Conservation (phyloP, 2,888 invertebrate species). For the Plebejus anna region DNA sequence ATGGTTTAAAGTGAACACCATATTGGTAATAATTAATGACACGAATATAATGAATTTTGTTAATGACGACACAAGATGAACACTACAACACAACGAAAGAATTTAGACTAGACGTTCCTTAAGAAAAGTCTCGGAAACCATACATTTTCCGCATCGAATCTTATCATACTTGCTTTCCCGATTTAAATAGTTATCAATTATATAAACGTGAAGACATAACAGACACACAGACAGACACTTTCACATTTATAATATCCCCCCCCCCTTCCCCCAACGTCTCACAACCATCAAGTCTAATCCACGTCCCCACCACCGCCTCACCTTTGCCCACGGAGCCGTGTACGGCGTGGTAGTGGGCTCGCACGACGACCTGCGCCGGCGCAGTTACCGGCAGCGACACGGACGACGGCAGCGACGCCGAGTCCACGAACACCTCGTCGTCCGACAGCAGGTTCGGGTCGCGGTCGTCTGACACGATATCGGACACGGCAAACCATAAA, state of each 20-base stretch:
- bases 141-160: background rate
- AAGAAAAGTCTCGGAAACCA: background rate
- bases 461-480: constrained; percentile 39
- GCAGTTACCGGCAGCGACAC: constrained; percentile 43
- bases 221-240: too few relatives aligned
- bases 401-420: constrained; percentile 52
- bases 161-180: too few relatives aligned
- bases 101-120: background rate
- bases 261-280: background rate
- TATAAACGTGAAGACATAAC: too few relatives aligned
- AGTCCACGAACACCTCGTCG: constrained; percentile 67
- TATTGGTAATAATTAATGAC: background rate
- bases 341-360: constrained; percentile 45
- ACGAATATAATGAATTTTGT: background rate
- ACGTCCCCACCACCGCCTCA: constrained; percentile 29
- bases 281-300: background rate
- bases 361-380: constrained; percentile 40
- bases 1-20: too few relatives aligned
- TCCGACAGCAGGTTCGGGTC: constrained; percentile 61
- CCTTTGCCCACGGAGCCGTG: constrained; percentile 37
- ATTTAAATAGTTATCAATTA: too few relatives aligned
- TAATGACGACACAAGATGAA: background rate
- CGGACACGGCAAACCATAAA: constrained; percentile 13
- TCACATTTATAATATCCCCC: too few relatives aligned
- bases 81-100: background rate